Base-by-base conservation (phyloP, 2,888 invertebrate species). In the Diarsia rubi region DNA sequence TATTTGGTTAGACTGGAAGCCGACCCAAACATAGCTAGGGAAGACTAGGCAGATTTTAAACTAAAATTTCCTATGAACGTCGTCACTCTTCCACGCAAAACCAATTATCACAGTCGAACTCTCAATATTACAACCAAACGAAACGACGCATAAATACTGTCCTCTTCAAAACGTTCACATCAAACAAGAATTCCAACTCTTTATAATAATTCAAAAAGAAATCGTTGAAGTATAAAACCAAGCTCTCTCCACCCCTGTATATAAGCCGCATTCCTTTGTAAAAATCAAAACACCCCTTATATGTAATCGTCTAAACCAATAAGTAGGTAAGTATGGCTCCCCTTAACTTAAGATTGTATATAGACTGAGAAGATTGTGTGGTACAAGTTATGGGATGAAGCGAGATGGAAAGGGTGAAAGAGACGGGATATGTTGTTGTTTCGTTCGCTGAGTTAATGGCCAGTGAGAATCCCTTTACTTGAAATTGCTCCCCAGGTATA, bases 261-360 rank as follows among this genome's bases (percentile, higher is more conserved):
- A 83, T 83, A 83, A 86, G 75, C 79, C 68, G 71, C 88, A 93
- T 93, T 91, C 91, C 92, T 82, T 84, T 83, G 78, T 86, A 90
- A 91, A 90, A 91, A 88, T 85, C 87, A 86, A 84, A 82, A 78
- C 87, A 78, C 89, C 90, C 89, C 89, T 90, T 87, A 90, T 88
- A 88, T 90, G 88, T 87, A 91, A 87, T 86, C 88, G 86, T 80
- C 88, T 92, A 89, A 91, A 91, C 90, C 91, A 91, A 91, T 93
- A 92, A 93, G 91, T 92, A 90, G 84, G 89, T 90, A 91, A 86
- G 78, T 88, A 80, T 52, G 37, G 85, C 86, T 88, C 89, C 91
- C 92, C 91, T 89, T 60, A 81, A 84, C 83, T 86, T 88, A 80
- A 88, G 87, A 84, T 80, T 64, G 87, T 86, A 87, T 70, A 88